phyloP scores from a whole-genome alignment of 2,113 vertebrate species.

The Progne subis region DNA sequence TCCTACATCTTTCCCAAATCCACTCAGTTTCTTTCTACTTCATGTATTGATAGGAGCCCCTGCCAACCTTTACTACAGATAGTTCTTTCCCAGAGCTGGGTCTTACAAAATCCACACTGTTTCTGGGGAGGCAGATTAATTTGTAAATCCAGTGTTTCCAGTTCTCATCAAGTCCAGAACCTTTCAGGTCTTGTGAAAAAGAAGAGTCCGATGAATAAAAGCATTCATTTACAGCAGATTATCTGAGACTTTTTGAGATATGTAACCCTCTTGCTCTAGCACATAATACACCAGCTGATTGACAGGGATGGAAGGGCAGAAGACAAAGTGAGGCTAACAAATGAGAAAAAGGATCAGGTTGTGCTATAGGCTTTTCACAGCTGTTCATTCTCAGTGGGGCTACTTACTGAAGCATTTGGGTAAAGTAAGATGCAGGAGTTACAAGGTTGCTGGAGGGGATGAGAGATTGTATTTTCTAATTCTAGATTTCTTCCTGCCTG shows the following conservation, averaged over 20 bases:
- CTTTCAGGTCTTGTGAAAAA: neutral
- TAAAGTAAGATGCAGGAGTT: neutral
- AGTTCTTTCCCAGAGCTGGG: neutral
- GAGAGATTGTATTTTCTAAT: neutral
- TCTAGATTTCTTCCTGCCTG: neutral
- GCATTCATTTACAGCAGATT: neutral
- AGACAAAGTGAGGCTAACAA: neutral
- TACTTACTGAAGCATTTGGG: neutral
- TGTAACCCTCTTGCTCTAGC: neutral
- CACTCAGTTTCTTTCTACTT: neutral
- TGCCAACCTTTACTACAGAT: neutral
- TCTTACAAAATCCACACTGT: neutral
- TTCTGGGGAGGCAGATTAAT: neutral
- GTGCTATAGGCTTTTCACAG: neutral
- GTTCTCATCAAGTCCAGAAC: neutral
- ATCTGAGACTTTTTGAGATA: neutral
- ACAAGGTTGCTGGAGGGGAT: fast-evolving
- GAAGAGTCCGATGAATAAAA: slow-evolving; percentile 4
- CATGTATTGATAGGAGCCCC: neutral
- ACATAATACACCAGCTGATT: neutral
- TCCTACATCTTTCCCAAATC: neutral
- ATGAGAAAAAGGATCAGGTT: neutral
- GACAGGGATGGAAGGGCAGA: neutral
- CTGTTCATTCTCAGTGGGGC: neutral
- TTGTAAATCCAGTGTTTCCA: neutral